Percentiles rank a stretch among this genome's conserved stretches.
These are phyloP conservation scores for Trogon surrucura DNA, from an alignment of 2,113 vertebrate genomes.

Conservation along the genomic window DNA sequence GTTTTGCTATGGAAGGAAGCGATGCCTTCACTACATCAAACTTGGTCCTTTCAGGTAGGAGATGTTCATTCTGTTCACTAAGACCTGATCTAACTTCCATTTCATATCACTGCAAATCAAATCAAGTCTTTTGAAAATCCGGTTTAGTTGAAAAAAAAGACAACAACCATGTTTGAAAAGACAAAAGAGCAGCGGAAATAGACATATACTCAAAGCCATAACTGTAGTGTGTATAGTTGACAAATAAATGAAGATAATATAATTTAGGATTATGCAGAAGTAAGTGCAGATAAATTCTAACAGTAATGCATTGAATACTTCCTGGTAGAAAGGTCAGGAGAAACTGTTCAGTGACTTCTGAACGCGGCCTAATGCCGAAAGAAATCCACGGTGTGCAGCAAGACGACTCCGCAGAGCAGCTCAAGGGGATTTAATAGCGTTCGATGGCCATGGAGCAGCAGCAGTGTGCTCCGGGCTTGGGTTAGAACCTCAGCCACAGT, in stretches of 20 bases:
- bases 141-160: background rate
- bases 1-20: background rate
- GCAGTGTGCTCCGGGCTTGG: background rate
- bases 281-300: background rate
- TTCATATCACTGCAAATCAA: background rate
- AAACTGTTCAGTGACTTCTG: background rate
- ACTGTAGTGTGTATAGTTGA: background rate
- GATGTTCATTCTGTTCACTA: background rate
- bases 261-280: background rate
- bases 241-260: background rate
- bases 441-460: background rate
- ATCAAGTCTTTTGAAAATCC: background rate
- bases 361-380: background rate
- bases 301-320: background rate
- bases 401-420: background rate
- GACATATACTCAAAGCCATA: background rate
- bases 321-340: background rate
- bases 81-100: background rate
- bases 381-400: background rate
- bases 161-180: background rate
- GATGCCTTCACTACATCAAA: background rate
- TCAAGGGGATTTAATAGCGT: background rate
- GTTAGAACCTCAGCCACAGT: background rate
- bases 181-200: background rate
- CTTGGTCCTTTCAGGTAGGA: background rate